Evolutionary conservation across 92 coral and sea anemone species (phyloP), one percentile per base, ranked within the genome.

Genomic region (Bergia sp.): DNA sequence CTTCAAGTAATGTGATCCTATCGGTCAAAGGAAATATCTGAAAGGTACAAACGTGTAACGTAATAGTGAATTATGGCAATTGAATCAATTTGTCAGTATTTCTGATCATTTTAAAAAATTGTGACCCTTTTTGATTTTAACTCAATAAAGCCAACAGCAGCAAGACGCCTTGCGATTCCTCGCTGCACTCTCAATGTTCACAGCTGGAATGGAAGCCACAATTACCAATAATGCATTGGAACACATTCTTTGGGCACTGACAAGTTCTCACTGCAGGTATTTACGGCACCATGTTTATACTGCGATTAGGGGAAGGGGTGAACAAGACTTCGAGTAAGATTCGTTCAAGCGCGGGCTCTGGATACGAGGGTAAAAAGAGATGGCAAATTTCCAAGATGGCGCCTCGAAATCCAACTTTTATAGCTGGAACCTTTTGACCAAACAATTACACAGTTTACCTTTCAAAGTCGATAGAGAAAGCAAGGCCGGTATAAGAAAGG

Each of bases 191-290:
- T 91, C 98, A 7, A 71, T 82, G 61, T 89, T 86, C 89, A 83
- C 91, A 8, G 85, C 86, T 2, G 96, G 96, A 20, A 73, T 95
- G 10, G 82, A 90, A 20, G 81, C 92, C 45, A 47, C 93, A 42
- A 61, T 89, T 74, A 86, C 95, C 90, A 93, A 95, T 85, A 92
- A 89, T 93, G 94, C 93, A 64, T 67, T 90, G 77, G 93, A 91
- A 67, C 95, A 95, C 73, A 72, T 93, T 39, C 64, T 95, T 61
- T 93, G 98, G 98, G 98, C 96, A 1, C 89, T 93, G 91, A 93
- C 94, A 40, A 93, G 94, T 71, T 95, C 98, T 21, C 90, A 89
- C 44, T 95, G 98, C 77, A 90, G 98, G 98, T 95, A 39, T 18
- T 82, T 39, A 9, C 9, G 5, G 2, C 5, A 2, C 61, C 16